Conservation (phyloP, 2,113 vertebrate species). For the Apeltes quadracus region DNA sequence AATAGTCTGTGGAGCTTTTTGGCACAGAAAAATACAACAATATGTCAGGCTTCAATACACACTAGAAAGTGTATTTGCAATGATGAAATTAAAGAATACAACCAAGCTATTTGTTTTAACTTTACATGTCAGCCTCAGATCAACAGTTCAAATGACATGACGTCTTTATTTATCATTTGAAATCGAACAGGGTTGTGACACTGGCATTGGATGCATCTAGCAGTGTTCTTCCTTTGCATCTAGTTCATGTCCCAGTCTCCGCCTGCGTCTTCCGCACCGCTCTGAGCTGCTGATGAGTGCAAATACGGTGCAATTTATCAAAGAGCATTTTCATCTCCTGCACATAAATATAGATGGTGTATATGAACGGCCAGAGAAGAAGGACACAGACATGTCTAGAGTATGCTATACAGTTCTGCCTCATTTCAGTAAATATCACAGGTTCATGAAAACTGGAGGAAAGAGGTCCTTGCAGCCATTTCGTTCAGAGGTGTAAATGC, state of each 20-base stretch:
- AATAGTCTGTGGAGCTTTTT: neutral
- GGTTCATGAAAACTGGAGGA: neutral
- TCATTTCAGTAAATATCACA: slow-evolving; percentile 16
- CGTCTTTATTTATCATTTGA: too few species aligned
- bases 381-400: slow-evolving; percentile 9
- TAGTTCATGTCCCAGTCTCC: too few species aligned
- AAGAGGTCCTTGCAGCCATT: slow-evolving; percentile 26
- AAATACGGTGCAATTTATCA: slow-evolving; percentile 10
- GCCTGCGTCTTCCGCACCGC: too few species aligned
- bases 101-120: neutral
- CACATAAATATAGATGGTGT: neutral
- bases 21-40: neutral
- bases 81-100: neutral
- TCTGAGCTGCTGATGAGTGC: slow-evolving; percentile 10
- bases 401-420: slow-evolving; percentile 1
- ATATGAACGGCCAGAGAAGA: neutral
- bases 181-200: too few species aligned
- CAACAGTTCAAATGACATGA: too few species aligned
- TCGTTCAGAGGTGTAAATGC: slow-evolving; percentile 52
- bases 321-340: neutral
- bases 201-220: too few species aligned
- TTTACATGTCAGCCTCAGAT: neutral
- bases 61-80: neutral
- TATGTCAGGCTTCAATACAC: neutral
- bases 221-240: too few species aligned